Evolutionary conservation across 2,113 vertebrate genomes (phyloP), one percentile per base, ranked within the genome.

Genomic region (Xiphophorus hellerii): DNA sequence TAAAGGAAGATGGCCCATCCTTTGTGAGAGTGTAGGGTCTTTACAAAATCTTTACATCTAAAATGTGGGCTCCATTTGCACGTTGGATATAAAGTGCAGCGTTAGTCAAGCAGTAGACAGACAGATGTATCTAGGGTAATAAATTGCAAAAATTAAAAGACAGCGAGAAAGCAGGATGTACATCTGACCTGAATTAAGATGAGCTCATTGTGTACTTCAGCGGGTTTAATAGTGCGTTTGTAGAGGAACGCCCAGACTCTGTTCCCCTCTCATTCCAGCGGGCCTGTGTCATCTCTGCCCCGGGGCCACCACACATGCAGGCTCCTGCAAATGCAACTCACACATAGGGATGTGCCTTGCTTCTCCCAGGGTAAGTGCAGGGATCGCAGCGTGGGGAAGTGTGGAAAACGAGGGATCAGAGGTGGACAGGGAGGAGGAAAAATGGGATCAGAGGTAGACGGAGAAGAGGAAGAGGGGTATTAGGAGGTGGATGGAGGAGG

Each of bases 111-210:
- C 44, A 66, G 33, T 66, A 61, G 62, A 62, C 9, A 76, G 66
- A 54, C 67, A 54, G 73, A 73, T 28, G 71, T 62, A 70, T 74
- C 67, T 42, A 62, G 29, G 66, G 72, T 64, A 76, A 88, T 88
- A 62, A 88, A 80, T 83, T 84, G 77, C 11, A 74, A 86, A 67
- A 76, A 77, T 70, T 74, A 42, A 69, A 69, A 77, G 73, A 87
- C 35, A 69, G 60, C 73, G 70, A 82, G 44, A 89, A 87, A 75
- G 89, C 87, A 90, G 91, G 91, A 93, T 91, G 93, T 94, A 94
- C 95, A 95, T 95, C 95, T 95, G 95, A 95, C 89, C 94, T 94
- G 94, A 95, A 95, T 95, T 95, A 95, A 92, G 92, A 94, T 95
- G 95, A 95, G 92, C 94, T 95, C 95, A 95, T 95, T 95, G 94